phyloP scores from a whole-genome alignment of 2,888 invertebrate species.

The Megaustenia siamemsis region DNA sequence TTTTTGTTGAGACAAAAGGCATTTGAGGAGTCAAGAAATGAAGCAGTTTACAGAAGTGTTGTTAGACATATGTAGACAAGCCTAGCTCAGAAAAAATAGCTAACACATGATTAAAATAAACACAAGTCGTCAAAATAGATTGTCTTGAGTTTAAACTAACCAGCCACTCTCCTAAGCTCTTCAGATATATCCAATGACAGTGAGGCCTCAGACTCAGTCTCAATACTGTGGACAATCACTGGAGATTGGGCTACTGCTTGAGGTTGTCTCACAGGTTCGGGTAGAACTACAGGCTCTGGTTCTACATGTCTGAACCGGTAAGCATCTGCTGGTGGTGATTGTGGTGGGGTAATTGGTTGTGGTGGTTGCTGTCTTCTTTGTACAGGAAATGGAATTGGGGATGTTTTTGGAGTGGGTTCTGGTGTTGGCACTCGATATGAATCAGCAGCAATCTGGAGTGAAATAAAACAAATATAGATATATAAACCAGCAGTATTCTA shows the following conservation, averaged over 20 bases:
- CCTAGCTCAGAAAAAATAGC: too few relatives aligned
- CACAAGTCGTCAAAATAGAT: neutral
- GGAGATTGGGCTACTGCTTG: constrained; percentile 12
- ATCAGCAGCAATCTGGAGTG: neutral
- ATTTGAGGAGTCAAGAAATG: too few relatives aligned
- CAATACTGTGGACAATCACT: constrained; percentile 50
- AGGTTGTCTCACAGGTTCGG: constrained; percentile 33
- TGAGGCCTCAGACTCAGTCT: constrained; percentile 70
- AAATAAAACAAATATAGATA: neutral
- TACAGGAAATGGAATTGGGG: constrained; percentile 51
- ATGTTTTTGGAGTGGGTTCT: constrained; percentile 55
- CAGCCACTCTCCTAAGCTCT: constrained; percentile 66
- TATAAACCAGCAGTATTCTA: too few relatives aligned
- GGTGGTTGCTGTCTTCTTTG: constrained; percentile 3
- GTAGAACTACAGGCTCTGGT: constrained; percentile 15
- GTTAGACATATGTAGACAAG: too few relatives aligned
- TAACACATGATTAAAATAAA: neutral
- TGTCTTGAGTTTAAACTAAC: constrained; percentile 55
- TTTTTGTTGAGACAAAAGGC: too few relatives aligned
- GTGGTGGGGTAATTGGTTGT: constrained; percentile 51
- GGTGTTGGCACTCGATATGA: constrained; percentile 52
- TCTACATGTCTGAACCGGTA: constrained; percentile 44
- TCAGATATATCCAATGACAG: constrained; percentile 70
- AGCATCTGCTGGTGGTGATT: constrained; percentile 51
- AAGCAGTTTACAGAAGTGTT: too few relatives aligned